A percentile compares a stretch with the other conserved stretches of the same genome.
These are phyloP conservation scores for Chaenocephalus aceratus DNA, from an alignment of 2,113 vertebrate genomes.

Conservation along the genomic window DNA sequence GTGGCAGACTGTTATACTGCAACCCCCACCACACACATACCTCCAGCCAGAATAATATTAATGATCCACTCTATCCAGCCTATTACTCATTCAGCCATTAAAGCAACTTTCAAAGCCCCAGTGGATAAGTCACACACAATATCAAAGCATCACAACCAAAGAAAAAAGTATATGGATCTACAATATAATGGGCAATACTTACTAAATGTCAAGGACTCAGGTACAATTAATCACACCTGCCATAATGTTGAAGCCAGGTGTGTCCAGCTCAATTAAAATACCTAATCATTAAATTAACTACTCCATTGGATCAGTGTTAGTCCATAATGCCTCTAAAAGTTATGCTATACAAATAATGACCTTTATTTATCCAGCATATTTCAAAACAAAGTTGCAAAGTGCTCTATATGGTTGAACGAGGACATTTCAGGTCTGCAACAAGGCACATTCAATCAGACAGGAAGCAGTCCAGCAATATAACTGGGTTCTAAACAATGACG, in stretches of 20 bases:
- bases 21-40: slow-evolving; percentile 30
- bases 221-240: slow-evolving; percentile 41
- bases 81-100: slow-evolving; percentile 49
- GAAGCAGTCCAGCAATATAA: not conserved
- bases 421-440: no score
- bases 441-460: no score
- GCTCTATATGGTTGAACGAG: no score
- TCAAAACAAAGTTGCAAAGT: not conserved
- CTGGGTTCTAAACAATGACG: not conserved
- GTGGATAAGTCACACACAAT: slow-evolving; percentile 37
- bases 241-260: slow-evolving; percentile 17
- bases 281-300: slow-evolving; percentile 7
- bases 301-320: not conserved
- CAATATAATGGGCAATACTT: slow-evolving; percentile 35
- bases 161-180: slow-evolving; percentile 25
- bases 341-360: not conserved
- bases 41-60: slow-evolving; percentile 62
- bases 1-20: slow-evolving; percentile 18
- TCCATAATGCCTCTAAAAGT: not conserved
- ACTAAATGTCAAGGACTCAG: slow-evolving; percentile 23
- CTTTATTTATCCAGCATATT: not conserved
- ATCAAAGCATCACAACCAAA: slow-evolving; percentile 28
- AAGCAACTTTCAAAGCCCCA: slow-evolving; percentile 48
- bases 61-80: slow-evolving; percentile 50
- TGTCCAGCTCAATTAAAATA: slow-evolving; percentile 26